Evolutionary conservation across 2,888 invertebrate species (phyloP), one percentile per base, ranked within the genome.

Genomic region (Petrolisthes cinctipes): DNA sequence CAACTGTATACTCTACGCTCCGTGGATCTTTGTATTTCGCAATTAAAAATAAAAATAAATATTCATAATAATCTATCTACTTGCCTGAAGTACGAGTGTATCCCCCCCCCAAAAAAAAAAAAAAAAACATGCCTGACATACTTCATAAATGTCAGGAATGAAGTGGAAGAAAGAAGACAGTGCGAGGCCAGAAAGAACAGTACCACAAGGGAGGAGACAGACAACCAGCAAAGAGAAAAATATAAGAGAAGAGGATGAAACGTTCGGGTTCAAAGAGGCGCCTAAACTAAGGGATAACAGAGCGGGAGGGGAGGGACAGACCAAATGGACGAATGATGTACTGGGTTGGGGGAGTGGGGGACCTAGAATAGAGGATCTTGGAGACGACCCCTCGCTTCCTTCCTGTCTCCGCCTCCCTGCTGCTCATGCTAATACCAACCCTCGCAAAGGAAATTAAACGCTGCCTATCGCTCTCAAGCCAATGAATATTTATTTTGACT

Each of bases 401-500:
- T 14, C 6, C 7, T 9, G 14, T 61, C 61, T 56, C 56, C n/a
- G 57, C 56, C 83, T 66, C 53, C 53, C 84, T 78, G 78, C 84
- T 68, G 79, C 56, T 85, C 79, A 85, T 85, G 85, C 85, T 85
- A 85, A 85, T 85, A 54, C 68, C 85, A 79, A 54, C 79, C 85
- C 85, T 79, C 79, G 85, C 79, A 85, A 85, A 85, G 85, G 85
- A 85, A 85, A 85, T 85, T 85, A 85, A 68, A 85, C 79, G 85
- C 85, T 79, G 85, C 54, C 79, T 85, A 85, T 85, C 85, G 85
- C 85, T 85, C 79, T 85, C 23, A 68, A 71, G 79, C 85, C 79
- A 78, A 85, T 85, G 85, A 85, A 85, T 85, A 85, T 85, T 85
- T 85, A 85, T 79, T 85, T 85, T 85, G 68, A 85, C 85, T 85